phyloP scores from a whole-genome alignment of 2,888 invertebrate species.

The Microctonus hyperodae region DNA sequence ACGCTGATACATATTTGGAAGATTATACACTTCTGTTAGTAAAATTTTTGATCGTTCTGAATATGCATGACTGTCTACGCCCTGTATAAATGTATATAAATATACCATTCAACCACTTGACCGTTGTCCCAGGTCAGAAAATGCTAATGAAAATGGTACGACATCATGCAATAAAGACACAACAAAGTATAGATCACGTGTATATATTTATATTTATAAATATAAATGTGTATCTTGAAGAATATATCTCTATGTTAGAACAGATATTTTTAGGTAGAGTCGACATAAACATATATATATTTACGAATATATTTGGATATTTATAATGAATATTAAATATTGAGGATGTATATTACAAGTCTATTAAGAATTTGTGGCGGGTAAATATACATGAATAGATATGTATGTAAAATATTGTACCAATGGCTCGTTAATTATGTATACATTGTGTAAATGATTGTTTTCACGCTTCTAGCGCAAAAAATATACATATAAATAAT shows the following conservation, averaged over 20 bases:
- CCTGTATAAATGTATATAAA: neutral
- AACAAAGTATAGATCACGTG: neutral
- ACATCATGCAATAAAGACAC: slow-evolving; percentile 11
- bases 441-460: slow-evolving; percentile 48
- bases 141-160: slow-evolving; percentile 32
- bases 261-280: neutral
- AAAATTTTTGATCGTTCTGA: slow-evolving; percentile 9
- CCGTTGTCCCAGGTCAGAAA: slow-evolving; percentile 38
- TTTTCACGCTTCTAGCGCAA: slow-evolving; percentile 40
- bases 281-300: neutral
- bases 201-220: slow-evolving; percentile 1
- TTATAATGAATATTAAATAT: neutral
- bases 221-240: neutral
- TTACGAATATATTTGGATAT: neutral
- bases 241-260: slow-evolving; percentile 1
- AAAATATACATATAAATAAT: too few relatives aligned
- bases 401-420: slow-evolving; percentile 22
- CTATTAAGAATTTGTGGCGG: slow-evolving; percentile 9
- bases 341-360: neutral
- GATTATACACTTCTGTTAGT: neutral
- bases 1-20: neutral
- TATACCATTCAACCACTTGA: slow-evolving; percentile 22
- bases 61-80: slow-evolving; percentile 8
- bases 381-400: slow-evolving; percentile 16
- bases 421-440: slow-evolving; percentile 48